Percentiles rank a stretch among this genome's conserved stretches.
These are phyloP conservation scores for Aselliscus stoliczkanus DNA, from an alignment of 2,797 vertebrate species.

Conservation along the genomic window DNA sequence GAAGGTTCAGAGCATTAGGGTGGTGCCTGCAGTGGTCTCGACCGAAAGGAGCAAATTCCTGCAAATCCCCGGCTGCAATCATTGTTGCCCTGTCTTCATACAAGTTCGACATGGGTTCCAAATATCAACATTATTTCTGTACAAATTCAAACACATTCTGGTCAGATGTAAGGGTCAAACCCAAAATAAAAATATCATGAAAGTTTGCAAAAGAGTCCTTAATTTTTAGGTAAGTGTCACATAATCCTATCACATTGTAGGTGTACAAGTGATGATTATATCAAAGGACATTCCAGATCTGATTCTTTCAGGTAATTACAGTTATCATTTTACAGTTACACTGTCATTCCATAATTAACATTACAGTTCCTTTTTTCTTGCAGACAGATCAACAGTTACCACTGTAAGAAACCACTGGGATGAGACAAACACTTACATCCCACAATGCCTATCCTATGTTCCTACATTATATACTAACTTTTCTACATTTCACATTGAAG, in stretches of 20 bases:
- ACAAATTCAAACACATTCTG: slow-evolving; percentile 59
- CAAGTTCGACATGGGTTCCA: slow-evolving; percentile 99
- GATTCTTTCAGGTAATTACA: neutral
- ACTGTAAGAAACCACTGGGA: neutral
- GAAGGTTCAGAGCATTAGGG: slow-evolving; percentile 95
- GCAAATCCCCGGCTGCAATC: slow-evolving; percentile 99
- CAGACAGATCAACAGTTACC: neutral
- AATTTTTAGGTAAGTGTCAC: neutral
- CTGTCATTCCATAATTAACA: neutral
- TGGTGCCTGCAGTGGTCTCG: slow-evolving; percentile 97
- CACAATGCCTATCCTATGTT: neutral
- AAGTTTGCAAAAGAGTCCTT: neutral
- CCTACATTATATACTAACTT: neutral
- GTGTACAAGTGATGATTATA: neutral
- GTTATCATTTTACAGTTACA: neutral
- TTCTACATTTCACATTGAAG: neutral
- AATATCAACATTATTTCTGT: slow-evolving; percentile 99
- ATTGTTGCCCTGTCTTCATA: slow-evolving; percentile 99
- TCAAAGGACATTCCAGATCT: neutral
- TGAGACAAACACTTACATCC: neutral
- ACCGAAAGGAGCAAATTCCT: slow-evolving; percentile 98
- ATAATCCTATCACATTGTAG: neutral
- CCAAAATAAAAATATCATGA: neutral
- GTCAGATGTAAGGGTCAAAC: slow-evolving; percentile 26
- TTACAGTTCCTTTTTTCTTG: neutral